Evolutionary conservation across 2,113 vertebrate species (phyloP), one percentile per base, ranked within the genome.

Genomic region (Hyperopisus bebe): DNA sequence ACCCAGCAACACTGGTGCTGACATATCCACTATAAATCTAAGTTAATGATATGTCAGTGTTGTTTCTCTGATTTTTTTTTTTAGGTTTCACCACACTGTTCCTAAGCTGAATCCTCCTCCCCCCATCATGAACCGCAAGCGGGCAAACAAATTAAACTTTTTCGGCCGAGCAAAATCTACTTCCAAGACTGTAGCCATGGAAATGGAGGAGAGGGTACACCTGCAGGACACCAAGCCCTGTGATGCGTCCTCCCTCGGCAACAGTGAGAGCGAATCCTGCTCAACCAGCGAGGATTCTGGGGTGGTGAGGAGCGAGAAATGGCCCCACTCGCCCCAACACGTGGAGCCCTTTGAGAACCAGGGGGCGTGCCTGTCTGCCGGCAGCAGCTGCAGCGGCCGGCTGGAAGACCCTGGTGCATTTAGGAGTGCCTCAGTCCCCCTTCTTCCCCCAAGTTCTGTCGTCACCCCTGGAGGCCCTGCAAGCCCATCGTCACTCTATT

Each of bases 51-150:
- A 83, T 47, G 42, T 21, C 82, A 84, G 9, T n/a, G 44, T 3
- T 47, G 19, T 47, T 47, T 84, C 39, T 84, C 39, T 84, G 82
- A 4, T 82, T 82, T 47, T 13, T 44, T 44, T 10, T 84, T 87
- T 31, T 55, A 97, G 97, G 93, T 92, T 86, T 84, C 93, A 95
- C 80, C 95, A 95, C 27, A 93, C 93, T 89, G 96, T 97, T 55
- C 97, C 96, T 86, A 97, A 96, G 90, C 94, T 98, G 11, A 96
- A 97, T 89, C 96, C 96, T 0, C 97, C 96, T 0, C 97, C 96
- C 0, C 95, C 96, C 3, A 93, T 95, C 84, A 66, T 93, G 77
- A 95, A 92, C 92, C 95, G 96, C 44, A 97, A 97, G 87, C 94
- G 97, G 21, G 94, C 95, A 0, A 95, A 95, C 92, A 95, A 97